Conservation (phyloP, 2,113 vertebrate genomes). For the Meriones unguiculatus region DNA sequence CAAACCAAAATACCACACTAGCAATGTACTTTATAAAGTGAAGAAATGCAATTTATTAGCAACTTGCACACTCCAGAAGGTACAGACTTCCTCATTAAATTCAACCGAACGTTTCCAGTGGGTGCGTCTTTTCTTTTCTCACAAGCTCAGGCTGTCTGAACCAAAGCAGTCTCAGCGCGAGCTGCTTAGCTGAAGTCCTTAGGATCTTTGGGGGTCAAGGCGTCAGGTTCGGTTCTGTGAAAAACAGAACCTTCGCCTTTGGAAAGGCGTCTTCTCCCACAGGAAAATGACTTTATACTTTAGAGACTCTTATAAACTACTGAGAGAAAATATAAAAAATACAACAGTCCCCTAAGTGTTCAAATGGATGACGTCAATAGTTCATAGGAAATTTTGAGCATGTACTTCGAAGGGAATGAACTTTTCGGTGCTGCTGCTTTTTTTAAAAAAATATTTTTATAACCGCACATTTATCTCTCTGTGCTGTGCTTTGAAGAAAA, state of each 20-base stretch:
- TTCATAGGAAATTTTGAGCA: slow-evolving; percentile 12
- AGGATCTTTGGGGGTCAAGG: background rate
- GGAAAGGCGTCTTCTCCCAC: background rate
- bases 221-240: background rate
- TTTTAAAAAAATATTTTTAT: background rate
- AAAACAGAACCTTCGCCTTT: slow-evolving; percentile 37
- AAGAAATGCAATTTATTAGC: slow-evolving; percentile 76
- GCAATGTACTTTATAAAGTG: slow-evolving; percentile 71
- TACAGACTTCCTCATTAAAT: slow-evolving; percentile 71
- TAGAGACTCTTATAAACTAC: slow-evolving; percentile 49
- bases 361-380: background rate
- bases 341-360: background rate
- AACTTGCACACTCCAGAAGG: slow-evolving; percentile 72
- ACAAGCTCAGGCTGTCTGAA: slow-evolving; percentile 19
- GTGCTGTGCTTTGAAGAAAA: background rate
- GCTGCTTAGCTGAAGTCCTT: background rate
- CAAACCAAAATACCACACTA: slow-evolving; percentile 73
- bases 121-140: slow-evolving; percentile 37
- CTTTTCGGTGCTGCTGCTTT: background rate
- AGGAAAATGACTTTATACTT: slow-evolving; percentile 2
- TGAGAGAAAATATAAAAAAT: slow-evolving; percentile 40
- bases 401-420: background rate
- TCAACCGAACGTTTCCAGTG: slow-evolving; percentile 59
- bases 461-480: background rate
- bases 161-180: background rate